Conservation (phyloP, 2,113 vertebrate genomes). For the Pollachius pollachius region DNA sequence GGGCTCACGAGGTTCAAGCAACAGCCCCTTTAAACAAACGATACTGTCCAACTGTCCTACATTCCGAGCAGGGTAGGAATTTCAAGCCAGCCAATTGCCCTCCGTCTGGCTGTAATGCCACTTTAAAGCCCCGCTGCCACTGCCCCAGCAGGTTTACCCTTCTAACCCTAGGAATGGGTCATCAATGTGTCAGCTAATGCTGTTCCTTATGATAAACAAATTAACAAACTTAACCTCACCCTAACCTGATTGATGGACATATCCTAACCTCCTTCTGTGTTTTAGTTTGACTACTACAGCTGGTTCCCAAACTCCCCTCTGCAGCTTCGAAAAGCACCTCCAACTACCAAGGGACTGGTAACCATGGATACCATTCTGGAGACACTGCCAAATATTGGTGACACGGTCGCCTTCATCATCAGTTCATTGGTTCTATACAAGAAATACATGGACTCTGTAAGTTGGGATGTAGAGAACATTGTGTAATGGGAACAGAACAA, state of each 20-base stretch:
- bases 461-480: not conserved
- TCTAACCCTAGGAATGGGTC: too few relatives aligned
- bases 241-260: not conserved
- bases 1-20: too few relatives aligned
- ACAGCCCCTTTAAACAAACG: too few relatives aligned
- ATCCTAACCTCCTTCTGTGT: not conserved
- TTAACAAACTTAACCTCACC: not conserved
- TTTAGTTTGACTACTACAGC: constrained; percentile 31
- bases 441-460: not conserved
- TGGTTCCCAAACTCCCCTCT: constrained; percentile 30
- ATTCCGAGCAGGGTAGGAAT: too few relatives aligned
- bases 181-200: too few relatives aligned
- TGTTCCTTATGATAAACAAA: too few relatives aligned
- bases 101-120: too few relatives aligned
- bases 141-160: too few relatives aligned
- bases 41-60: too few relatives aligned
- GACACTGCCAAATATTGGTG: not conserved
- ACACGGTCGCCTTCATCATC: not conserved
- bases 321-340: constrained; percentile 13
- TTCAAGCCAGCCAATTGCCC: too few relatives aligned
- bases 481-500: too few relatives aligned
- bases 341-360: constrained; percentile 1
- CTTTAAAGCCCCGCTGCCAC: too few relatives aligned
- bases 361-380: not conserved
- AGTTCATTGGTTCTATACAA: constrained; percentile 1